phyloP scores from a whole-genome alignment of 2,888 invertebrate species.

The Pterostichus niger region DNA sequence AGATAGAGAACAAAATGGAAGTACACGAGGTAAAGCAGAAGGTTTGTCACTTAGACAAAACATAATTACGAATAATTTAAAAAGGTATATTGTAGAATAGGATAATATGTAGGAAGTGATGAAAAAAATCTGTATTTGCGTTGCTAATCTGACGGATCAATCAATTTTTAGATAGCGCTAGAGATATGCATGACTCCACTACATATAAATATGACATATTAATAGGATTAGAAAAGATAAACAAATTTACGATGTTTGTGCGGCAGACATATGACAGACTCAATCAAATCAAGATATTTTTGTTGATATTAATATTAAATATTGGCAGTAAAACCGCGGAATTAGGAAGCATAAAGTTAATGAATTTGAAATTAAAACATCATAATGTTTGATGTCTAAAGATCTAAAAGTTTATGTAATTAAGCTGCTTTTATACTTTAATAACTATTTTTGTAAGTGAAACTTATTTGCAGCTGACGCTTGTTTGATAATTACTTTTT shows the following conservation, averaged over 20 bases:
- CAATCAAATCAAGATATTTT: constrained; percentile 16
- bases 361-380: neutral
- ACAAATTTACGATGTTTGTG: constrained; percentile 43
- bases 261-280: constrained; percentile 7
- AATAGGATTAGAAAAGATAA: constrained; percentile 27
- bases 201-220: constrained; percentile 39
- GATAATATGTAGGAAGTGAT: neutral
- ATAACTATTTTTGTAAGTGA: neutral
- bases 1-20: neutral
- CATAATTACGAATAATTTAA: too few relatives aligned
- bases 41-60: too few relatives aligned
- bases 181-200: constrained; percentile 16
- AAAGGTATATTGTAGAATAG: neutral
- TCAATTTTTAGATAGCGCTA: constrained; percentile 23
- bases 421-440: constrained; percentile 25
- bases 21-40: too few relatives aligned
- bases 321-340: neutral
- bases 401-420: constrained; percentile 16
- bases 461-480: constrained; percentile 25
- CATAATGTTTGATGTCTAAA: constrained; percentile 25
- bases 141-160: constrained; percentile 25
- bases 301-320: constrained; percentile 15
- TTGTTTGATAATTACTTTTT: constrained; percentile 24
- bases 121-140: constrained; percentile 20
- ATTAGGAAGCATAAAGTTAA: too few relatives aligned